Percentiles rank a stretch among this genome's conserved stretches.
Conservation (phyloP, 2,888 invertebrate genomes). For the Parochlus steinenii region DNA sequence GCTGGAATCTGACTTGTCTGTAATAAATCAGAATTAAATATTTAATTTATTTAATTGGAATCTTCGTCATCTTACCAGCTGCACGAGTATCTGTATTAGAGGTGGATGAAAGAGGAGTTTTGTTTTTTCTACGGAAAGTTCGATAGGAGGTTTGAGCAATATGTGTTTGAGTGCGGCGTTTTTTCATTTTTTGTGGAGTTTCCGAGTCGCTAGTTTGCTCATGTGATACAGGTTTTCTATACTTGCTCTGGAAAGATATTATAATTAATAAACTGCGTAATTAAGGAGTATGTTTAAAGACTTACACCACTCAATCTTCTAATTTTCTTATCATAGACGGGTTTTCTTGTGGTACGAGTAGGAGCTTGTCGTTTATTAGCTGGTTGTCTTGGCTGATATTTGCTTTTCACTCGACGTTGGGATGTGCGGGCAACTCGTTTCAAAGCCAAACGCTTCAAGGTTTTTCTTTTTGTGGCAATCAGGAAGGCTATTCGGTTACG, state of each 20-base stretch:
- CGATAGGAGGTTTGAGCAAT: constrained; percentile 11
- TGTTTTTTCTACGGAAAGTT: constrained; percentile 11
- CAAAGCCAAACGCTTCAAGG: constrained; percentile 42
- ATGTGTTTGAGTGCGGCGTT: constrained; percentile 10
- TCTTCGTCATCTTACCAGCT: constrained; percentile 6
- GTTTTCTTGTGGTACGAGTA: constrained; percentile 14
- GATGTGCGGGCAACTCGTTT: constrained; percentile 31
- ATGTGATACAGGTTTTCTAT: constrained; percentile 11
- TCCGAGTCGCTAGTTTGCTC: constrained; percentile 13
- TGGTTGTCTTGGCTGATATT: constrained; percentile 15
- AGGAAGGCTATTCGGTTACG: constrained; percentile 55
- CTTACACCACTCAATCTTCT: constrained; percentile 8
- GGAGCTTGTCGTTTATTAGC: constrained; percentile 14
- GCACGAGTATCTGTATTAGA: constrained; percentile 5
- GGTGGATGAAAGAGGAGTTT: constrained; percentile 9
- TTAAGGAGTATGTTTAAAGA: constrained; percentile 6
- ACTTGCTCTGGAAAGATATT: constrained; percentile 8
- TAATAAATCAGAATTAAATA: background rate
- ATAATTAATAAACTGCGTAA: background rate
- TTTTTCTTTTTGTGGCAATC: constrained; percentile 53
- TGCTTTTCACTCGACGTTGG: constrained; percentile 19
- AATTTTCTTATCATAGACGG: constrained; percentile 14
- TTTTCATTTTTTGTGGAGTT: constrained; percentile 11
- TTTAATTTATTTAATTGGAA: background rate
- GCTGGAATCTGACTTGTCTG: constrained; percentile 1